Percentiles rank a stretch among this genome's conserved stretches.
Evolutionary conservation across 2,113 vertebrate genomes (phyloP).

Genomic region (Polypterus senegalus): DNA sequence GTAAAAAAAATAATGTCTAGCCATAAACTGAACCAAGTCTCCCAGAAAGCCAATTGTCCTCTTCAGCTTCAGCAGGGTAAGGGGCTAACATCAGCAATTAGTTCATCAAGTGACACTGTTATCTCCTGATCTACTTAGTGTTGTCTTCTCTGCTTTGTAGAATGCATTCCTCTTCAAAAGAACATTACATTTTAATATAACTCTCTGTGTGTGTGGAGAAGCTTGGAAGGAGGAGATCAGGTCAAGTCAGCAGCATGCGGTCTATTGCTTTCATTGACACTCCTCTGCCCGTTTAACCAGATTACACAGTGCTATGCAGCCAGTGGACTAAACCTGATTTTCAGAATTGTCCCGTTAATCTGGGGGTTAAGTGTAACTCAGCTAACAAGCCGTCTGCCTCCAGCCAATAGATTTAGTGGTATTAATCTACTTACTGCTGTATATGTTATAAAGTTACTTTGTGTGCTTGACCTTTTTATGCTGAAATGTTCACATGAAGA

Average conservation of each 20-base stretch:
- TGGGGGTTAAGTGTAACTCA: conserved; percentile 21
- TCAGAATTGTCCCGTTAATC: conserved; percentile 29
- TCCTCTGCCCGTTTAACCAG: conserved; percentile 48
- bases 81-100: neutral
- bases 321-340: conserved; percentile 23
- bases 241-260: conserved; percentile 24
- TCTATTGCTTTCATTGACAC: conserved; percentile 26
- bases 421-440: conserved; percentile 5
- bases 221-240: conserved; percentile 1
- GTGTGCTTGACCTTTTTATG: neutral
- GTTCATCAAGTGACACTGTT: conserved; percentile 8
- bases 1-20: neutral
- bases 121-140: neutral
- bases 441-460: neutral
- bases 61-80: neutral
- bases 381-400: neutral
- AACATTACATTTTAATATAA: conserved; percentile 17
- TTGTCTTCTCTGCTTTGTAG: conserved; percentile 17
- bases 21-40: neutral
- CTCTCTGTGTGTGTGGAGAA: neutral
- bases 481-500: neutral
- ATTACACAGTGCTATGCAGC: conserved; percentile 42
- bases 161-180: conserved; percentile 18
- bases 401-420: neutral
- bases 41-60: neutral